phyloP scores from a whole-genome alignment of 1,140 invertebrate species.

The Trichoplusia ni region DNA sequence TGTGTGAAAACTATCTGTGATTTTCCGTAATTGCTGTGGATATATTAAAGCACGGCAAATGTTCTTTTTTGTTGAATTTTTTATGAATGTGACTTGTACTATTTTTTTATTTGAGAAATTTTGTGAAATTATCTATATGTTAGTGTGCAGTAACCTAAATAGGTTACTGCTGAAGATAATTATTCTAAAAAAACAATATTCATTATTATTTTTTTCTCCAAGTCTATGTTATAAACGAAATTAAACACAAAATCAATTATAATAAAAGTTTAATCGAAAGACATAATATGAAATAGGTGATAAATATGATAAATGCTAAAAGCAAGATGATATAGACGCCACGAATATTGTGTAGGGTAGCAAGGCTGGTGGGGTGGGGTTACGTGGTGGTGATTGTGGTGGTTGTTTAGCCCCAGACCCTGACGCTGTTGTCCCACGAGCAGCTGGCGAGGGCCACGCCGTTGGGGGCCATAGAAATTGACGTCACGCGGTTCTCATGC shows the following conservation, averaged over 20 bases:
- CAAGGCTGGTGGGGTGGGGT: not conserved
- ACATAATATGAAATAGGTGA: not conserved
- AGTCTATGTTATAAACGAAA: too few relatives aligned
- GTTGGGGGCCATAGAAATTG: slow-evolving; percentile 89
- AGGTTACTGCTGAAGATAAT: too few relatives aligned
- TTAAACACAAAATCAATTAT: not conserved
- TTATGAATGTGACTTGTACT: too few relatives aligned
- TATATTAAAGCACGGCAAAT: too few relatives aligned
- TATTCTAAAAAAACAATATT: too few relatives aligned
- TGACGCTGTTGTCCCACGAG: slow-evolving; percentile 94
- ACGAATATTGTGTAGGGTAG: not conserved
- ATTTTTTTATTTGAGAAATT: too few relatives aligned
- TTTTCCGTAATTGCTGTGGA: too few relatives aligned
- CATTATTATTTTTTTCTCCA: too few relatives aligned
- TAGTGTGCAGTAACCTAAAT: too few relatives aligned
- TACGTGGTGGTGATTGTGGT: not conserved
- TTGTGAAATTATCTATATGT: too few relatives aligned
- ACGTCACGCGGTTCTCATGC: slow-evolving; percentile 94
- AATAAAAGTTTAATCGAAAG: slow-evolving; percentile 13
- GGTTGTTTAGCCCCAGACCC: slow-evolving; percentile 89
- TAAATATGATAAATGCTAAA: slow-evolving; percentile 2
- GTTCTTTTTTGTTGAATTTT: too few relatives aligned
- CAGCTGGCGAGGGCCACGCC: slow-evolving; percentile 92
- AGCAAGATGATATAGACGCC: not conserved
- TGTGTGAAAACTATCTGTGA: too few relatives aligned